These are phyloP conservation scores for Nudaria mundana DNA, from an alignment of 2,888 invertebrate species.

Conservation along the genomic window DNA sequence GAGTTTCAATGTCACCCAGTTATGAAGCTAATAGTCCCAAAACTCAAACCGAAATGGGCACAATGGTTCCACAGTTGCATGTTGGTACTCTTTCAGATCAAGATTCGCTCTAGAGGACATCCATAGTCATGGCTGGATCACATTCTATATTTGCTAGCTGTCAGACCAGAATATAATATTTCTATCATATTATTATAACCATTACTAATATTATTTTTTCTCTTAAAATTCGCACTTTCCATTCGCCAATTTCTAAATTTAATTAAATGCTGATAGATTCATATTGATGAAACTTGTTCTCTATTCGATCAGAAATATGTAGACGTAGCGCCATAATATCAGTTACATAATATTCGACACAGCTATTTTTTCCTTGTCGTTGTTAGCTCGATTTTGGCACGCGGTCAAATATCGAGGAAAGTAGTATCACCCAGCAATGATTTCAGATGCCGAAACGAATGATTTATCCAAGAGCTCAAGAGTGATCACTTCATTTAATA, in stretches of 20 bases:
- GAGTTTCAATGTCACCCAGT: too few species aligned
- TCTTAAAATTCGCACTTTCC: background rate
- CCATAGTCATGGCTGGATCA: too few species aligned
- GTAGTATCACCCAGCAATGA: conserved; percentile 41
- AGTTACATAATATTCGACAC: conserved; percentile 63
- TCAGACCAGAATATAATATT: too few species aligned
- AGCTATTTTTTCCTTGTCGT: conserved; percentile 73
- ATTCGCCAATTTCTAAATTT: background rate
- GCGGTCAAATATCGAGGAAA: conserved; percentile 56
- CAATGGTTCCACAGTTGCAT: too few species aligned
- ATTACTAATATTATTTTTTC: background rate
- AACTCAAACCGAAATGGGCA: too few species aligned
- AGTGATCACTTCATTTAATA: background rate
- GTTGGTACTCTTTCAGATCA: too few species aligned
- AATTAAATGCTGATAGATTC: background rate
- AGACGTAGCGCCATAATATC: conserved; percentile 41
- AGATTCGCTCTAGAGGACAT: too few species aligned
- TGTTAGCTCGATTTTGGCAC: conserved; percentile 67
- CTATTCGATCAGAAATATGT: conserved; percentile 32
- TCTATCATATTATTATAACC: too few species aligned
- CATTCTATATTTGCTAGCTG: too few species aligned
- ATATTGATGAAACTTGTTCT: conserved; percentile 8
- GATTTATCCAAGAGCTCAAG: too few species aligned
- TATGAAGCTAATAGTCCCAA: too few species aligned
- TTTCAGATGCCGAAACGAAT: conserved; percentile 25